Base-by-base conservation (phyloP, 2,888 invertebrate genomes). In the Unio delphinus region DNA sequence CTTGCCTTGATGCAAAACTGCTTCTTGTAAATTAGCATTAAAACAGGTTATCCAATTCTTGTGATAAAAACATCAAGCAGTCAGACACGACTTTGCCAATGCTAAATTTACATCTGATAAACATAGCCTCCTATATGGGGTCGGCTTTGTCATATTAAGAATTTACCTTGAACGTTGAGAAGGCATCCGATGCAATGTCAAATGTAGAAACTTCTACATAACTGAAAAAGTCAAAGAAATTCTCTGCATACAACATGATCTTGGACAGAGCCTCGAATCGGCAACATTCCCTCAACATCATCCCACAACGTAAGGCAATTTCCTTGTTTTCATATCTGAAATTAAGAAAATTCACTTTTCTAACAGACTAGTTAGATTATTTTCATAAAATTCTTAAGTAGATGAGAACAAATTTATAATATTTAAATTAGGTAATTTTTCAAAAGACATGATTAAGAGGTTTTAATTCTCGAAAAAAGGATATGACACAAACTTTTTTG, bases 131-230 rank as follows among this genome's bases (percentile, higher is more conserved):
- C 20, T n/a, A 34, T 23, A 7, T 55, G 55, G 45, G 64, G 64
- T 64, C 11, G 54, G 28, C 64, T n/a, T 26, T 26, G 17, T 59
- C 28, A 20, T 28, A 20, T 4, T 7, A n/a, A 23, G 23, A n/a
- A 57, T 63, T 67, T 90, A 97, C 98, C 95, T 99, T 99, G 93
- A 99, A 99, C 83, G 99, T 99, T 90, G 99, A 97, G 93, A 99
- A 99, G 92, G 99, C 99, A 94, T 99, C 99, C 83, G 99, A 99
- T 90, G 99, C 99, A 90, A 99, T 99, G 93, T 99, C 99, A 93
- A 99, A 99, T 82, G 99, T 99, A 83, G 99, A 98, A 84, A 99
- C 97, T 93, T 99, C 99, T 87, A 99, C 99, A 91, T 99, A 99
- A 91, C 95, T 94, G 92, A 99, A 99, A 93, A 99, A 99, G 92